Base-by-base conservation (phyloP, 2,888 invertebrate genomes). In the Atrina japonica region DNA sequence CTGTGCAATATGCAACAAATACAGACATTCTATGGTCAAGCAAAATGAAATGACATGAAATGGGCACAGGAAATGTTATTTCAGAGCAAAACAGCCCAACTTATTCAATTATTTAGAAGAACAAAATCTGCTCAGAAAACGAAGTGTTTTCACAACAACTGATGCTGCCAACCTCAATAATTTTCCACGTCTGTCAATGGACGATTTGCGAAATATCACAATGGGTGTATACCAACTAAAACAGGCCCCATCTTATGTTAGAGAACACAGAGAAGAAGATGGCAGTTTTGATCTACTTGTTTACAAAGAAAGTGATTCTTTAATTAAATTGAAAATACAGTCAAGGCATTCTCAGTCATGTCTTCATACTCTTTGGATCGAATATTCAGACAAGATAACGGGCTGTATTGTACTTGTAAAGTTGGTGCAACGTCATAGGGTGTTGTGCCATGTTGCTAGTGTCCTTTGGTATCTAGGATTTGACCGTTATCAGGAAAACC, bases 391-490 rank as follows among this genome's bases (percentile, higher is more conserved):
- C n/a, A n/a, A 21, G 3, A 11, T 16, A 18, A 1, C 30, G 49
- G 35, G n/a, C n/a, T n/a, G n/a, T n/a, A n/a, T n/a, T n/a, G n/a
- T n/a, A n/a, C n/a, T n/a, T n/a, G n/a, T n/a, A n/a, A n/a, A n/a
- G n/a, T n/a, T n/a, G n/a, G n/a, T n/a, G n/a, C n/a, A n/a, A n/a
- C n/a, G 23, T 61, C 1, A 50, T 61, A 29, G 61, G 49, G 7
- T 43, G 45, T 11, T 61, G 61, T 61, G 21, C 49, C 61, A 61
- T 61, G 27, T 60, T 3, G 16, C 60, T n/a, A n/a, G n/a, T n/a
- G n/a, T n/a, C n/a, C n/a, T n/a, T n/a, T n/a, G n/a, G n/a, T n/a
- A n/a, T n/a, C n/a, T n/a, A n/a, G n/a, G n/a, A n/a, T n/a, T n/a
- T n/a, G n/a, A n/a, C n/a, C n/a, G n/a, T n/a, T n/a, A n/a, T n/a